phyloP scores from a whole-genome alignment of 2,797 vertebrate species.

The Falco berigora region DNA sequence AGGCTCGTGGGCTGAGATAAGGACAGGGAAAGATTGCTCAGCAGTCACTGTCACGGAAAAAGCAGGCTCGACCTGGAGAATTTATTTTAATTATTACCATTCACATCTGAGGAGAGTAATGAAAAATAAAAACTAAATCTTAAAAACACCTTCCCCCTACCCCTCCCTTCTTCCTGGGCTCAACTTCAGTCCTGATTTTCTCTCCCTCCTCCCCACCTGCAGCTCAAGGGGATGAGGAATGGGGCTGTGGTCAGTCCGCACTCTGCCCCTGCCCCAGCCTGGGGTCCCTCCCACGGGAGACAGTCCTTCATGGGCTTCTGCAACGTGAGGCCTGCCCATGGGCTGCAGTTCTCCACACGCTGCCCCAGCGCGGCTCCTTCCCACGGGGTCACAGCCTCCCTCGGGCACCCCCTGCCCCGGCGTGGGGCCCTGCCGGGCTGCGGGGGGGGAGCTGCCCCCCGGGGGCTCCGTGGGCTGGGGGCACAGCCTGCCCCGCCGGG shows the following conservation, averaged over 20 bases:
- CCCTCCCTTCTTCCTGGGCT: neutral
- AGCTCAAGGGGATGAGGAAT: neutral
- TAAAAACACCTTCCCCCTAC: neutral
- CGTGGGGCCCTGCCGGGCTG: neutral
- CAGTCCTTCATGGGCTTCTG: too few species aligned
- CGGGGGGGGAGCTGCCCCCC: neutral
- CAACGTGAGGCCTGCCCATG: too few species aligned
- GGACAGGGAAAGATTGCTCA: neutral
- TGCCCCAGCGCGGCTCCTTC: neutral
- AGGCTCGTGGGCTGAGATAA: neutral
- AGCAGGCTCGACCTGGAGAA: neutral
- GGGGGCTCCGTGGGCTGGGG: neutral
- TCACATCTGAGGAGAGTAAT: neutral
- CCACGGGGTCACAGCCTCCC: neutral
- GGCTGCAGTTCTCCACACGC: too few species aligned
- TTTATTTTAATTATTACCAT: neutral
- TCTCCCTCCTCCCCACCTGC: neutral
- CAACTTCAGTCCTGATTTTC: neutral
- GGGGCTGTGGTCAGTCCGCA: too few species aligned
- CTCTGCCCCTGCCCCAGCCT: too few species aligned
- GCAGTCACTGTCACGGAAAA: neutral
- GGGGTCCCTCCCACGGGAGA: neutral
- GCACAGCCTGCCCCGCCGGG: neutral
- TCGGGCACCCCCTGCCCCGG: neutral
- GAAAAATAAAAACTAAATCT: neutral